Evolutionary conservation across 2,888 invertebrate genomes (phyloP), one percentile per base, ranked within the genome.

Genomic region (Herminia tarsipennalis): DNA sequence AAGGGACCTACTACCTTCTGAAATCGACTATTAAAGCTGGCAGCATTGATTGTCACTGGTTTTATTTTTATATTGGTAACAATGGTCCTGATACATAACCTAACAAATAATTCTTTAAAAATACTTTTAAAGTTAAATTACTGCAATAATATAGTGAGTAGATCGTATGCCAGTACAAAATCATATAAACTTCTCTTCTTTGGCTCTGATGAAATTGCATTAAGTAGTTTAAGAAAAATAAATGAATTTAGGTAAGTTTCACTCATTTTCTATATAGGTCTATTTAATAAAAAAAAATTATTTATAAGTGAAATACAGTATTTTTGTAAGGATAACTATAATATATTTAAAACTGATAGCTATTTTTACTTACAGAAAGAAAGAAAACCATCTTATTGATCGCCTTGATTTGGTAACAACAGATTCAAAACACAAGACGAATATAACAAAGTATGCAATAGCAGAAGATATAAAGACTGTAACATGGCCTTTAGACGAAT

Each of bases 191-290:
- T 91, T 9, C 73, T 98, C 30, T 98, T 98, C 84, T 97, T 98
- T 81, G 98, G 98, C 4, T 95, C 96, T 8, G 97, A 98, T 79
- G 89, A 93, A 37, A 98, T 98, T 86, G 95, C 97, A 0, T 73
- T 97, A 13, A 93, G 93, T 53, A 96, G 96, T 76, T 89, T 98
- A 34, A 92, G 93, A 79, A 91, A 90, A 56, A 92, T 98, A 5
- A 91, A 94, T 76, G 86, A 92, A 49, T 93, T 94, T 73, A 93
- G 93, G 96, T 96, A 25, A 28, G 25, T 39, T 24, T 20, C 13
- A n/a, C n/a, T n/a, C n/a, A n/a, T n/a, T n/a, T n/a, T n/a, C n/a
- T n/a, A n/a, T n/a, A n/a, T n/a, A n/a, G n/a, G n/a, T n/a, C n/a
- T n/a, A n/a, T n/a, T n/a, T n/a, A n/a, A n/a, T n/a, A n/a, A n/a